Evolutionary conservation across 1,140 invertebrate genomes (phyloP).

Genomic region (Rhagoletis zephyria): DNA sequence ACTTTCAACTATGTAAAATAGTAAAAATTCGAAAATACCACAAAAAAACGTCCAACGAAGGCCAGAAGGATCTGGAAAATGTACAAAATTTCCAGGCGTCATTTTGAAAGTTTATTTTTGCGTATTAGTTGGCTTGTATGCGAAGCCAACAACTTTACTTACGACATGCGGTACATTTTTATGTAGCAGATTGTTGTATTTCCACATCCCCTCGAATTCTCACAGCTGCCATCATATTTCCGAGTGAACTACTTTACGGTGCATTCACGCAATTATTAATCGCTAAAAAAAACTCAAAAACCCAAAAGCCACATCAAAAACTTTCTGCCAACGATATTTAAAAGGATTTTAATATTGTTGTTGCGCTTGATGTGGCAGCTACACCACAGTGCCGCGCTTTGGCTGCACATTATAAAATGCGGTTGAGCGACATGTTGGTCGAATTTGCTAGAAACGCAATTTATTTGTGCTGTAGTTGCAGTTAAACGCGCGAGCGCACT

Average conservation of each 20-base stretch:
- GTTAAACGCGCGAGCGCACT: neutral
- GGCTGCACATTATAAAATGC: neutral
- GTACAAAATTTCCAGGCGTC: neutral
- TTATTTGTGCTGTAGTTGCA: slow-evolving; percentile 68
- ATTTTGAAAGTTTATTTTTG: neutral
- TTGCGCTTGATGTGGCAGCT: neutral
- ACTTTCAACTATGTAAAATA: too few relatives aligned
- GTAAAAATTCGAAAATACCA: neutral
- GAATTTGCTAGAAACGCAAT: slow-evolving; percentile 66
- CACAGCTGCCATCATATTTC: slow-evolving; percentile 25
- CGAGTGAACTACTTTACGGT: slow-evolving; percentile 26
- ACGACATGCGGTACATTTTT: neutral
- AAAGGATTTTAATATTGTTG: neutral
- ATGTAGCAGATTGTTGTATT: neutral
- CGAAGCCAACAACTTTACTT: neutral
- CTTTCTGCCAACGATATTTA: neutral
- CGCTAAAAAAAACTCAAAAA: slow-evolving; percentile 6
- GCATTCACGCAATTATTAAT: slow-evolving; percentile 39
- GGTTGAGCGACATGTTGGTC: slow-evolving; percentile 28
- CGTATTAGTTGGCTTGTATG: neutral
- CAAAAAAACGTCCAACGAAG: neutral
- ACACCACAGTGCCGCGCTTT: neutral
- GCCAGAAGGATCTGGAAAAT: neutral
- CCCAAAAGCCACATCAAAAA: neutral
- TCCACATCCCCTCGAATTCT: neutral